Evolutionary conservation across 2,888 invertebrate species (phyloP).

Genomic region (Stenolophus ochropezus): DNA sequence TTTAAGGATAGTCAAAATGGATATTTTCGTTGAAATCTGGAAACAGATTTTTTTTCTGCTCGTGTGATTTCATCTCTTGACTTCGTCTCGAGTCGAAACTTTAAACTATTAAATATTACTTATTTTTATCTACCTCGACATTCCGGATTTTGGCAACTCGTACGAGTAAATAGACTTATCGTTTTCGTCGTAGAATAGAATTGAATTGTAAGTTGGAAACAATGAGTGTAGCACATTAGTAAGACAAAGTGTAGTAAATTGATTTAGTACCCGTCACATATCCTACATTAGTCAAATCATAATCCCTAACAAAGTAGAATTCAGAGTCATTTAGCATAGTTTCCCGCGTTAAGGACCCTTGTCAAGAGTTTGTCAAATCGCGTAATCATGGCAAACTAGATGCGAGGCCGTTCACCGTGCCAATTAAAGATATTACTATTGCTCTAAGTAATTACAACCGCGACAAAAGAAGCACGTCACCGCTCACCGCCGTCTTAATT

Average conservation of each 20-base stretch:
- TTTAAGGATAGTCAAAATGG: no score
- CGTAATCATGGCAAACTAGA: conserved; percentile 14
- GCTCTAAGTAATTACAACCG: conserved; percentile 12
- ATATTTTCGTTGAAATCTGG: no score
- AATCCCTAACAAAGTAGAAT: conserved; percentile 24
- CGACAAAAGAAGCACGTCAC: conserved; percentile 1
- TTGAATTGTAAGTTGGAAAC: not conserved
- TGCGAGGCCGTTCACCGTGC: not conserved
- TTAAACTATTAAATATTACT: no score
- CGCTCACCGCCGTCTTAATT: conserved; percentile 23
- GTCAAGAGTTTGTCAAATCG: conserved; percentile 22
- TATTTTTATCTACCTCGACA: no score
- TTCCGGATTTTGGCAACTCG: no score
- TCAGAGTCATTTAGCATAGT: conserved; percentile 4
- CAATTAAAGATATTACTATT: conserved; percentile 40
- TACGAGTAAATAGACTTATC: no score
- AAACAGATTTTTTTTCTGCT: no score
- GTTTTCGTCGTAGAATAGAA: no score
- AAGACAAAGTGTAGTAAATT: not conserved
- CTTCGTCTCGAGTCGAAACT: no score
- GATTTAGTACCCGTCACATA: not conserved
- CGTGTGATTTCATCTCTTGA: no score
- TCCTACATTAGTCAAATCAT: not conserved
- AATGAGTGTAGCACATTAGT: not conserved
- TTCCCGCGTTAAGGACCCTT: not conserved